These are phyloP conservation scores for Hemaris fuciformis DNA, from an alignment of 2,888 invertebrate species.

Conservation along the genomic window DNA sequence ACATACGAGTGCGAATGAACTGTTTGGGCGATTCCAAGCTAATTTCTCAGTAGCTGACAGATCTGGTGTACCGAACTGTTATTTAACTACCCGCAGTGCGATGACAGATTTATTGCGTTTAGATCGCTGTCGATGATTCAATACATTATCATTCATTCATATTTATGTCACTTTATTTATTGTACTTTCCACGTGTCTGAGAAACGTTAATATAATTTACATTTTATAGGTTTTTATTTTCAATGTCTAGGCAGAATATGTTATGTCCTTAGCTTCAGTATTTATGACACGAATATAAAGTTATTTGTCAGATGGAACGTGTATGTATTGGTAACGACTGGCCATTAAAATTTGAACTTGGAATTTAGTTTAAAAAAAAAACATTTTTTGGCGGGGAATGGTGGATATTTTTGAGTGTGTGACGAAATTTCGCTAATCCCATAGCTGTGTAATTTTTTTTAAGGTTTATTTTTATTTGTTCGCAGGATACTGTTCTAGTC, in stretches of 20 bases:
- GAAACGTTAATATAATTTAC: not conserved
- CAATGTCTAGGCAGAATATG: not conserved
- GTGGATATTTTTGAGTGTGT: no score
- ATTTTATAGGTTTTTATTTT: not conserved
- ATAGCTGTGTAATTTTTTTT: no score
- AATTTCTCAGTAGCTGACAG: not conserved
- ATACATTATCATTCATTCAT: not conserved
- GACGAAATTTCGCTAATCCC: no score
- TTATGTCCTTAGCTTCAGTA: no score
- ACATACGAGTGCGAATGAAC: slow-evolving; percentile 14
- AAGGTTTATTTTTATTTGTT: no score
- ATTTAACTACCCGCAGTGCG: not conserved
- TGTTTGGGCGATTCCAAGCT: not conserved
- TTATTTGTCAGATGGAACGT: no score
- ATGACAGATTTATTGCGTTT: not conserved
- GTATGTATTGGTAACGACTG: no score
- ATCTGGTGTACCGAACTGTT: not conserved
- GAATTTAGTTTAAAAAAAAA: no score
- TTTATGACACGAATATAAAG: no score
- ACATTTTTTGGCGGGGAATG: no score
- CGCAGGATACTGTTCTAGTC: slow-evolving; percentile 65
- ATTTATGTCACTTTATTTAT: not conserved
- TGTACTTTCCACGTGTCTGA: not conserved
- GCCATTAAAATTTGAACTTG: no score
- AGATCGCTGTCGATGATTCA: not conserved